These are phyloP conservation scores for Thunnus thynnus DNA, from an alignment of 2,113 vertebrate genomes.

Conservation along the genomic window DNA sequence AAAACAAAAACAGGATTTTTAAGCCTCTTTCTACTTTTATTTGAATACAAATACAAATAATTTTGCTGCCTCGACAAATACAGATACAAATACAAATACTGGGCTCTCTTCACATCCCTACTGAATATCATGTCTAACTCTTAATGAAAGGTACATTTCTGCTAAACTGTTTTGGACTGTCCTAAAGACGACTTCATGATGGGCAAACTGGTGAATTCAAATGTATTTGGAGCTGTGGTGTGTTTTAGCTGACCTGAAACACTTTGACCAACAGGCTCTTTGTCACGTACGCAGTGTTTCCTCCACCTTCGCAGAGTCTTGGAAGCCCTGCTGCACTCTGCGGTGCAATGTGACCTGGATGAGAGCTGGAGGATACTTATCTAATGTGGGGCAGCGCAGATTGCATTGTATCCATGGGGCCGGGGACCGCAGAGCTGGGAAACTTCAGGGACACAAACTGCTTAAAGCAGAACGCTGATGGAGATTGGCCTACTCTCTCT, in stretches of 20 bases:
- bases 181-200: not conserved
- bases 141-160: not conserved
- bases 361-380: conserved; percentile 56
- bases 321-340: conserved; percentile 44
- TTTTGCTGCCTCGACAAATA: no score
- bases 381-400: conserved; percentile 75
- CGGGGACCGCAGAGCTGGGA: conserved; percentile 23
- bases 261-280: not conserved
- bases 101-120: no score
- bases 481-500: conserved; percentile 29
- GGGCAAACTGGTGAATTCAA: not conserved
- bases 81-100: no score
- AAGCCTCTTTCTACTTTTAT: no score
- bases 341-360: conserved; percentile 72
- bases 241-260: conserved; percentile 26
- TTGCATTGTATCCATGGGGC: conserved; percentile 62
- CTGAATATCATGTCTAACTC: no score
- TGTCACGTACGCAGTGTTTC: not conserved
- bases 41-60: no score
- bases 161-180: not conserved
- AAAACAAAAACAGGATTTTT: no score
- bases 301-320: conserved; percentile 42
- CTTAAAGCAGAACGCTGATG: conserved; percentile 49
- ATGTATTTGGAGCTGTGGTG: not conserved
- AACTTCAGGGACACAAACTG: conserved; percentile 66